Evolutionary conservation across 2,888 invertebrate species (phyloP).

Genomic region (Cantharis rufa): DNA sequence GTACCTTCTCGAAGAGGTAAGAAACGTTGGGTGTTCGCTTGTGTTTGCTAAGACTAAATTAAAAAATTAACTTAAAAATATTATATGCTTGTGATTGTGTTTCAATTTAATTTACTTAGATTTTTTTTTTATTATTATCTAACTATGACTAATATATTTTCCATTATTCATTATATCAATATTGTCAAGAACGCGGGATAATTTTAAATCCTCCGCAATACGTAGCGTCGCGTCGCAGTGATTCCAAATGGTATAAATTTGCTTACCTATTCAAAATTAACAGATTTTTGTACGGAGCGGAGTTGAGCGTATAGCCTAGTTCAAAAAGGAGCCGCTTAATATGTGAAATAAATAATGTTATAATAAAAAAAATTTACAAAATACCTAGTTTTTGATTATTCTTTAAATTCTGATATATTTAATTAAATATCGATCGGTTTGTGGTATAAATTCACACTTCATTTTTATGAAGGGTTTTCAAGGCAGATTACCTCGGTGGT

Average conservation of each 20-base stretch:
- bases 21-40: not conserved
- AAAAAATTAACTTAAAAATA: not conserved
- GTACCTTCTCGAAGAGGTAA: not conserved
- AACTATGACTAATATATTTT: not conserved
- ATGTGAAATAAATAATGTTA: no score
- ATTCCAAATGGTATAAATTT: not conserved
- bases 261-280: not conserved
- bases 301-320: no score
- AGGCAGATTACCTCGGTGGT: no score
- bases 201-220: not conserved
- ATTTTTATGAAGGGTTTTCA: no score
- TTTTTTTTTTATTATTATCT: not conserved
- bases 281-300: no score
- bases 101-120: not conserved
- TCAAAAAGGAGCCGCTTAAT: no score
- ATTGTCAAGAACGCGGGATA: not conserved
- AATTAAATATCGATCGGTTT: no score
- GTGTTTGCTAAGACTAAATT: not conserved
- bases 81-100: not conserved
- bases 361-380: no score
- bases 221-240: no score
- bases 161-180: not conserved
- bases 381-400: no score
- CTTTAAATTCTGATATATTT: no score
- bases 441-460: no score